phyloP scores from a whole-genome alignment of 1,140 invertebrate genomes.

The Drosophila novamexicana region DNA sequence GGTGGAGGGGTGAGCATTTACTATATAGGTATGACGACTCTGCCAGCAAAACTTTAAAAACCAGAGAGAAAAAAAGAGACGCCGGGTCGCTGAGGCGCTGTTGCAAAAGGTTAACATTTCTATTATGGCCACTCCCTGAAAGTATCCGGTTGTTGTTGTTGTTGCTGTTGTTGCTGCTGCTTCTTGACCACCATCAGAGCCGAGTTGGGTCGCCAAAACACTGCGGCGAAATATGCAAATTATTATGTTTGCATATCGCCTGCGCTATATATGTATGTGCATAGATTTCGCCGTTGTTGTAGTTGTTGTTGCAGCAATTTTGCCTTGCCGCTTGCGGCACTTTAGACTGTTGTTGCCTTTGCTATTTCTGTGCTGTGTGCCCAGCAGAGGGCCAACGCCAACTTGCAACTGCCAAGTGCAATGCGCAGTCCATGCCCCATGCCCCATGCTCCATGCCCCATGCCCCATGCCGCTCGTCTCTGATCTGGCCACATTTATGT shows the following conservation, averaged over 20 bases:
- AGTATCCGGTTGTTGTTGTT: conserved; percentile 25
- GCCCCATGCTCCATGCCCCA: neutral
- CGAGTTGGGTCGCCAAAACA: conserved; percentile 24
- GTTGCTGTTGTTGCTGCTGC: conserved; percentile 15
- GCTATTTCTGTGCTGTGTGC: conserved; percentile 2
- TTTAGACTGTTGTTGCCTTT: conserved; percentile 34
- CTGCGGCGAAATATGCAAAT: conserved; percentile 58
- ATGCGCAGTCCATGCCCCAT: neutral
- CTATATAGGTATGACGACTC: conserved; percentile 20
- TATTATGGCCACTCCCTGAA: conserved; percentile 51
- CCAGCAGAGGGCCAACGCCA: conserved; percentile 1
- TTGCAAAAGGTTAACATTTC: conserved; percentile 60
- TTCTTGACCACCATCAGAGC: conserved; percentile 48
- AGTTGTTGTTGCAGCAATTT: conserved; percentile 15
- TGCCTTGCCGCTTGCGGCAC: conserved; percentile 32
- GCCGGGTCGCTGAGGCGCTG: neutral
- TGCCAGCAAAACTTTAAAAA: neutral
- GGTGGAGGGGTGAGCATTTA: neutral
- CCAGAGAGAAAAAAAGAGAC: neutral
- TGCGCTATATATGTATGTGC: conserved; percentile 15
- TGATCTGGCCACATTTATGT: conserved; percentile 52
- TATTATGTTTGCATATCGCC: conserved; percentile 53
- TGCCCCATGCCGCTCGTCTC: neutral
- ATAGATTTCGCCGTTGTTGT: conserved; percentile 5
- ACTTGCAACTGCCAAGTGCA: conserved; percentile 14